These are phyloP conservation scores for Drosophila mulleri DNA, from an alignment of 2,888 invertebrate genomes.

Conservation along the genomic window DNA sequence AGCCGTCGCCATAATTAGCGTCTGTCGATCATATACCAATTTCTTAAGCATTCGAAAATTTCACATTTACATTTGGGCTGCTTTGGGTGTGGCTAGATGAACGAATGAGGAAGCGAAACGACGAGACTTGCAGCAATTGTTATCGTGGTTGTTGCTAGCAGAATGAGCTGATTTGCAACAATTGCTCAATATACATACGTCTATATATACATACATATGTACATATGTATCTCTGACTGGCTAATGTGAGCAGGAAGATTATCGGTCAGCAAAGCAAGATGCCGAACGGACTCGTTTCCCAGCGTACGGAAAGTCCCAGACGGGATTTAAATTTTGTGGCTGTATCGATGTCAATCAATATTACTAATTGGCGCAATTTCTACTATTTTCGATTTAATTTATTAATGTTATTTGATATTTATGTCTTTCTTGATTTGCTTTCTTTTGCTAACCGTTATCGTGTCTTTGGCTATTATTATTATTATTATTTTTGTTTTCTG, in stretches of 20 bases:
- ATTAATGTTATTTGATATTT: conserved; percentile 15
- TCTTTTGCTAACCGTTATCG: neutral
- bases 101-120: conserved; percentile 46
- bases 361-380: conserved; percentile 39
- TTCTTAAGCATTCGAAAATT: conserved; percentile 36
- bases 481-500: neutral
- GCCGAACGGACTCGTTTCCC: neutral
- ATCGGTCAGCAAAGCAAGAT: neutral
- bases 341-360: conserved; percentile 41
- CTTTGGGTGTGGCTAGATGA: conserved; percentile 37
- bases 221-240: neutral
- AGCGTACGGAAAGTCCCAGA: conserved; percentile 15
- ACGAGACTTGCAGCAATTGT: conserved; percentile 14
- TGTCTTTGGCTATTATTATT: conserved; percentile 6
- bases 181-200: neutral
- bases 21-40: conserved; percentile 45
- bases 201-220: neutral
- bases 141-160: conserved; percentile 32
- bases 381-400: conserved; percentile 10
- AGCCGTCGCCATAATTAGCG: conserved; percentile 44
- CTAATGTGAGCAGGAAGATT: conserved; percentile 33
- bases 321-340: conserved; percentile 16
- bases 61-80: conserved; percentile 34
- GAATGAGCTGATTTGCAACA: conserved; percentile 26
- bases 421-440: conserved; percentile 15